Evolutionary conservation across 2,888 invertebrate species (phyloP).

Genomic region (Anorthoa munda): DNA sequence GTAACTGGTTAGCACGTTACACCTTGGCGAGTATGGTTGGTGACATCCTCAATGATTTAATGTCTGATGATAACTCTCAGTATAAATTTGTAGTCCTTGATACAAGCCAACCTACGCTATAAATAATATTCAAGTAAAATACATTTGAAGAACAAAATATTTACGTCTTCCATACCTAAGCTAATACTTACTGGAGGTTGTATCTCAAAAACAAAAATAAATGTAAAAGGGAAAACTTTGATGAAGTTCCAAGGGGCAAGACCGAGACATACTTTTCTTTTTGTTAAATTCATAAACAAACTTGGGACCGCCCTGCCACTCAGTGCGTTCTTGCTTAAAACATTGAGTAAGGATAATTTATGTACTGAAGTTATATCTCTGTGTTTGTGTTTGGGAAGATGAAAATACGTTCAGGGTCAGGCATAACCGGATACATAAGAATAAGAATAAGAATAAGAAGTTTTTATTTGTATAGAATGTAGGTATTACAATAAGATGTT

Average conservation of each 20-base stretch:
- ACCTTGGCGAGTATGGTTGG: too few species aligned
- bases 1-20: too few species aligned
- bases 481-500: too few species aligned
- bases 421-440: too few species aligned
- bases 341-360: constrained; percentile 60
- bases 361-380: constrained; percentile 30
- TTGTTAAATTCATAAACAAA: constrained; percentile 64
- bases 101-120: neutral
- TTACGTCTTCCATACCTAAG: constrained; percentile 15
- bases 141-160: constrained; percentile 19
- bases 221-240: constrained; percentile 63
- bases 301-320: constrained; percentile 51
- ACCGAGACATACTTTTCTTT: constrained; percentile 57
- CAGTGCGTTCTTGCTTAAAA: constrained; percentile 54
- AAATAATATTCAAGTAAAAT: neutral
- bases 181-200: constrained; percentile 46
- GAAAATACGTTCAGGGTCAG: neutral
- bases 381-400: constrained; percentile 15
- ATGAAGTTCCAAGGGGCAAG: constrained; percentile 56
- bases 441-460: too few species aligned
- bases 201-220: constrained; percentile 61
- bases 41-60: neutral
- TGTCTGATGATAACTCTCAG: neutral
- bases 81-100: neutral
- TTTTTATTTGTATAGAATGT: too few species aligned